These are phyloP conservation scores for Drosophila erecta DNA, from an alignment of 1,140 invertebrate species.

Conservation along the genomic window DNA sequence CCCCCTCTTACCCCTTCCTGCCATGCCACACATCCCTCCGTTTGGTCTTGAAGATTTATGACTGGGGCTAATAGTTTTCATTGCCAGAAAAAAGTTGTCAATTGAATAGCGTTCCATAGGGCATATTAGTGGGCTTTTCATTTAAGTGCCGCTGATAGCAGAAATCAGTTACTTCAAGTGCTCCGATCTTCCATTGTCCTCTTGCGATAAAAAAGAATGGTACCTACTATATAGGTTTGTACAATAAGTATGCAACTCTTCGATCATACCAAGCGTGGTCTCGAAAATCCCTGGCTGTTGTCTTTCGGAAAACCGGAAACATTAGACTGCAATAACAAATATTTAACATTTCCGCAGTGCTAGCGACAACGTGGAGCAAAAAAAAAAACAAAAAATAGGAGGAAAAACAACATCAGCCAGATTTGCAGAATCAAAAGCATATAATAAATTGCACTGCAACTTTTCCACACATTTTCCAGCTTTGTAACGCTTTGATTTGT, in stretches of 20 bases:
- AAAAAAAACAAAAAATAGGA: not conserved
- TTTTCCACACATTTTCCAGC: constrained; percentile 47
- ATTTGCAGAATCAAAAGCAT: constrained; percentile 59
- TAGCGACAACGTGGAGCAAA: constrained; percentile 6
- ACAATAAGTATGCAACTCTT: not conserved
- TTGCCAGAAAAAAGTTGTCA: constrained; percentile 51
- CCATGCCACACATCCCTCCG: not conserved
- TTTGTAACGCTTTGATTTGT: constrained; percentile 78
- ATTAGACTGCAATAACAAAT: constrained; percentile 82
- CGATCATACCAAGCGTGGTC: not conserved
- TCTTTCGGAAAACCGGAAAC: constrained; percentile 62
- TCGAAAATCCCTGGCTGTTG: constrained; percentile 25
- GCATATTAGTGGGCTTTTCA: constrained; percentile 17
- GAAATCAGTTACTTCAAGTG: too few relatives aligned
- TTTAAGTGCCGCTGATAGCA: too few relatives aligned
- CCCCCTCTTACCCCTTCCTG: not conserved
- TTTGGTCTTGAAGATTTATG: constrained; percentile 62
- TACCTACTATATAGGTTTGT: too few relatives aligned
- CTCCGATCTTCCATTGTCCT: too few relatives aligned
- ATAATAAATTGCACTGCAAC: constrained; percentile 74
- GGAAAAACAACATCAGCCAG: constrained; percentile 37
- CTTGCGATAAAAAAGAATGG: too few relatives aligned
- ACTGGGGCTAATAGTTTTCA: constrained; percentile 70
- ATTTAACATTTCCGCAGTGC: constrained; percentile 79
- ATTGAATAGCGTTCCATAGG: constrained; percentile 1